Conservation (phyloP, 2,797 vertebrate genomes). For the Hyperoplus immaculatus region DNA sequence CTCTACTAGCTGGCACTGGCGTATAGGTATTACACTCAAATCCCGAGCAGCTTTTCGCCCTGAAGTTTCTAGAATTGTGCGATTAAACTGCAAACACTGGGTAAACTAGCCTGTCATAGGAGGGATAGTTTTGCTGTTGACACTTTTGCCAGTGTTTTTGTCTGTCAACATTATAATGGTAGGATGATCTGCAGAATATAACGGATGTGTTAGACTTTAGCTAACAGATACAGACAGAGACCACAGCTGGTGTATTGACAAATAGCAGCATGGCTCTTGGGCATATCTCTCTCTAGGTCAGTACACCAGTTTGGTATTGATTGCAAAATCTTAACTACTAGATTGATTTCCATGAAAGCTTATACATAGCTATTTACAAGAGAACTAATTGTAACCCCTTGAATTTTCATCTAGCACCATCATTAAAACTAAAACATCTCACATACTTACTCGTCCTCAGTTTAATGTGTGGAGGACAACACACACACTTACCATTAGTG, state of each 20-base stretch:
- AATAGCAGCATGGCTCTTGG: neutral
- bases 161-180: neutral
- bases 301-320: neutral
- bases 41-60: neutral
- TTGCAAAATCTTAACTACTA: neutral
- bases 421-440: neutral
- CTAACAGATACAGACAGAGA: neutral
- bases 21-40: neutral
- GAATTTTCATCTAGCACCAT: neutral
- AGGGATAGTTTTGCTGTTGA: neutral
- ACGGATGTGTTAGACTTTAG: neutral
- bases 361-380: neutral
- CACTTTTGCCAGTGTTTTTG: neutral
- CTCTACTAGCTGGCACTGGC: neutral
- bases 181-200: neutral
- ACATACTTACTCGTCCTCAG: neutral
- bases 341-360: neutral
- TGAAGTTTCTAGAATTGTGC: neutral
- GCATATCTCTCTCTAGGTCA: too few species aligned
- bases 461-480: neutral
- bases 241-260: neutral
- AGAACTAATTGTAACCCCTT: neutral
- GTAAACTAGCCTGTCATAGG: neutral
- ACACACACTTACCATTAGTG: neutral
- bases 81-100: neutral